Evolutionary conservation across 2,113 vertebrate species (phyloP), one percentile per base, ranked within the genome.

Genomic region (Callocephalon fimbriatum): DNA sequence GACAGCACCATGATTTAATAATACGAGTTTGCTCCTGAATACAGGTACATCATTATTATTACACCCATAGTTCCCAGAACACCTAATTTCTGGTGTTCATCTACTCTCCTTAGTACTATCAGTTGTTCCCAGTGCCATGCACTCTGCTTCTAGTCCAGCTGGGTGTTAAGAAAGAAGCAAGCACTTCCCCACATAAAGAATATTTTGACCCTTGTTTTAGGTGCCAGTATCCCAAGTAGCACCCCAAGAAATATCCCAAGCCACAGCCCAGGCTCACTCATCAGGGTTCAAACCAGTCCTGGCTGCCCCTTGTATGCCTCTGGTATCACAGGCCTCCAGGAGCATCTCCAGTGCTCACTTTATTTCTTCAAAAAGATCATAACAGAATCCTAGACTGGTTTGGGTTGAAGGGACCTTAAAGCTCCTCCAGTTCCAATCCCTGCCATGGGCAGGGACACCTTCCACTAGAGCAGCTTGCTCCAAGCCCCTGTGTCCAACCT

Each of bases 211-310:
- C 20, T 45, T 5, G 10, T 8, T 63, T 51, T 7, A 37, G 61
- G 54, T 68, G 48, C 35, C 38, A 53, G 14, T 50, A 10, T 6
- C 51, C 3, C 25, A 37, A 54, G 31, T 23, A 58, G 12, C 45
- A 11, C 3, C 40, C 2, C 19, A 37, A 56, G 35, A 45, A 27
- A 27, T 1, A 11, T 5, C 40, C 3, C 42, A 29, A 29, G 2
- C 7, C 48, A 6, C 9, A 21, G 23, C 14, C 37, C 26, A n/a
- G 42, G 14, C 16, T 48, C 12, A 2, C 35, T 29, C 51, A 15
- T 7, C 21, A 23, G 42, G 14, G 37, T 27, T 77, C 65, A 53
- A 50, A 62, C 53, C 65, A 27, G 38, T 2, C 42, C 73, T 75
- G 68, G 27, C 65, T 53, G 65, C 65, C 31, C 58, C 21, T 18